Evolutionary conservation across 2,113 vertebrate genomes (phyloP), one percentile per base, ranked within the genome.

Genomic region (Tetrao urogallus): DNA sequence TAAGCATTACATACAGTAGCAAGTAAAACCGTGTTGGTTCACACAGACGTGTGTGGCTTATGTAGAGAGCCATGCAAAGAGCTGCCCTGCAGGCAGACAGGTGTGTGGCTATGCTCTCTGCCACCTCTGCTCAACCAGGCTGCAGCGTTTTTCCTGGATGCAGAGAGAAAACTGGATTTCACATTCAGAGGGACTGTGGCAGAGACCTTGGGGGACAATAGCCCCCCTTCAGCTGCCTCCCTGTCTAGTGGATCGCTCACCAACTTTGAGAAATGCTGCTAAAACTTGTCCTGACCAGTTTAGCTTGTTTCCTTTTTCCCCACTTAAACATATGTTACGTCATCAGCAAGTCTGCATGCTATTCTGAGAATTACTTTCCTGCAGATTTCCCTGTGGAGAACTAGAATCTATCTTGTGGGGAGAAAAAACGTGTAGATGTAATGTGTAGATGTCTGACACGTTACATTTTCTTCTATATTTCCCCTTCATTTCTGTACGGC

Each of bases 401-500:
- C 34, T 91, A 42, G 27, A 25, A n/a, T 65, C 47, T 34, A 30
- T 85, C 83, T 79, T 73, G 58, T 0, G 0, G 52, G 60, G 48
- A 89, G 63, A 67, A 71, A 90, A 40, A 32, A 54, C 20, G 22
- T 84, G 67, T 45, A 14, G 47, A 50, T n/a, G 32, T 61, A 43
- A 57, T 24, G 28, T 84, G 67, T 45, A 14, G 47, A 50, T n/a
- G 32, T 61, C 81, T 90, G 91, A 93, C 82, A 66, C 65, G 12
- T 79, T 75, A 52, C 40, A 80, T 96, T 71, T 84, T 65, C 95
- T 93, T 92, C 34, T 87, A 48, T 76, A 67, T 83, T 92, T 94
- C 87, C 94, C 91, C 88, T 96, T 97, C 65, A 25, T 94, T 93
- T 0, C 0, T 52, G 43, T 90, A 77, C 48, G 74, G 73, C 76